Evolutionary conservation across 2,797 vertebrate species (phyloP).

Genomic region (Syndactyla subalaris): DNA sequence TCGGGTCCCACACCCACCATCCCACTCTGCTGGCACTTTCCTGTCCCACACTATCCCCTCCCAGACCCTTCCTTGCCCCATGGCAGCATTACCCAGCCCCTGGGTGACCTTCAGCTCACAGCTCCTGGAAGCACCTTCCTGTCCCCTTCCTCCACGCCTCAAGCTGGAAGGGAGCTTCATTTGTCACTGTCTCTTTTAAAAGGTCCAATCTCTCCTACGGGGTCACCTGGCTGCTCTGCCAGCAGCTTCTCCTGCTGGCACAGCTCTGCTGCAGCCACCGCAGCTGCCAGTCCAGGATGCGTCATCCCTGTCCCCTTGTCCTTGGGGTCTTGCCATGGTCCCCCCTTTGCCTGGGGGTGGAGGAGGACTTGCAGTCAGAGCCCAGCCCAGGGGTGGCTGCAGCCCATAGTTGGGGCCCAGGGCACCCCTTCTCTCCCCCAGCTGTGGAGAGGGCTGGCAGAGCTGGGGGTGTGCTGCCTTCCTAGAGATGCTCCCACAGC

Average conservation of each 20-base stretch:
- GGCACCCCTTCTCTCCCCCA: background rate
- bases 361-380: rapidly evolving
- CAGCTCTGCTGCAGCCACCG: background rate
- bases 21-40: background rate
- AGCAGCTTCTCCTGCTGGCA: conserved; percentile 13
- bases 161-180: background rate
- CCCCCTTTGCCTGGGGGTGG: rapidly evolving
- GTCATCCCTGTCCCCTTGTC: background rate
- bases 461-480: rapidly evolving
- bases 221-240: conserved; percentile 53
- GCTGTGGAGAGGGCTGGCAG: background rate
- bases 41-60: background rate
- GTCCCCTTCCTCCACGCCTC: background rate
- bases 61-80: rapidly evolving
- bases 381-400: background rate
- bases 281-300: background rate
- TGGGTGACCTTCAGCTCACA: conserved; percentile 16
- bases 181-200: conserved; percentile 69
- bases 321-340: background rate
- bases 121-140: background rate
- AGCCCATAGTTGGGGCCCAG: rapidly evolving
- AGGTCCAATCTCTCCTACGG: conserved; percentile 5
- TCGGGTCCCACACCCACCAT: rapidly evolving
- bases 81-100: background rate
- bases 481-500: rapidly evolving